Base-by-base conservation (phyloP, 23 tunicate species). In the Oikopleura albicans region DNA sequence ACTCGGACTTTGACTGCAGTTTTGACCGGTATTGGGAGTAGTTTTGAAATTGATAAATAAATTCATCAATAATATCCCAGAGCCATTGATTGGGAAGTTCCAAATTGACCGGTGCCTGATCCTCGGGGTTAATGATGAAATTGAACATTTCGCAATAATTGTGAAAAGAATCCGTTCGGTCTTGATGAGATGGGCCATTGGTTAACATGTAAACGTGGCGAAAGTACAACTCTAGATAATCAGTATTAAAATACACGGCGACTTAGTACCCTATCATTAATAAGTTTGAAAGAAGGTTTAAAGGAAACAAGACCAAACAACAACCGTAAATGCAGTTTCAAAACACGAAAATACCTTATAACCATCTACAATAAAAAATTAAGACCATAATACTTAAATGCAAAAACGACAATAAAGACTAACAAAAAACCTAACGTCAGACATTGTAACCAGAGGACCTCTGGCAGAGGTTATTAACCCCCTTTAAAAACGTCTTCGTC, bases 61-160 rank as follows among this genome's bases (percentile, higher is more conserved):
- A 92, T 83, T 92, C 97, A 86, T 92, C 97, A 84, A 92, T 92
- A 39, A 92, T 92, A 83, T 92, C 97, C 91, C 91, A 92, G 40
- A 92, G 87, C 97, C 97, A 92, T 83, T 92, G 97, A 71, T 92
- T 92, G 39, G 97, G 97, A 40, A 92, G 89, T 39, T 92, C 91
- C 12, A 85, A 71, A 4, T 31, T 2, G 1, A 35, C 40, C 1
- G 40, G 41, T 39, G 39, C 1, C 4, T 29, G 4, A 1, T 83
- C 84, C 39, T 39, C 56, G 37, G 56, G 84, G 63, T 83, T 31
- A 37, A 95, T 57, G 34, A 95, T 95, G 83, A 87, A 90, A 84
- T 95, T 95, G 87, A 95, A 95, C n/a, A 95, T 83, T 83, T 91
- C 96, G 76, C 99, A 95, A 84, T 95, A 95, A 66, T 95, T 95